phyloP scores from a whole-genome alignment of 2,113 vertebrate species.

The Cyanoramphus novaezelandiae region DNA sequence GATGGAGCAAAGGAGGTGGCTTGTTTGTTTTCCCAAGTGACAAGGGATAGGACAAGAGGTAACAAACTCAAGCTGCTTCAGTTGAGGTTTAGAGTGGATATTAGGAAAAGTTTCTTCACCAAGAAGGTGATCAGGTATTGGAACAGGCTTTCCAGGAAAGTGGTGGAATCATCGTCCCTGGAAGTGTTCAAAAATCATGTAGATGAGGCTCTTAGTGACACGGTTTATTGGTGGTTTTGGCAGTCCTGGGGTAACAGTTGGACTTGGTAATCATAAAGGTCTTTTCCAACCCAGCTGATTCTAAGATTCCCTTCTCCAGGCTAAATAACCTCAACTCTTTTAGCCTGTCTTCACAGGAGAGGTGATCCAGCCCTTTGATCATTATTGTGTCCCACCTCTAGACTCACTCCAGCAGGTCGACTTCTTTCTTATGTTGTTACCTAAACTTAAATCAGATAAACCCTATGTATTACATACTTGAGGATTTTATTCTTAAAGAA shows the following conservation, averaged over 20 bases:
- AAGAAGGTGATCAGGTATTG: not conserved
- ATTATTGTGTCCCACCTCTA: not conserved
- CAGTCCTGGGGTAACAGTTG: not conserved
- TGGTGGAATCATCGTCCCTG: not conserved
- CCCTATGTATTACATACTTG: too few species aligned
- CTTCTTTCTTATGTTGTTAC: not conserved
- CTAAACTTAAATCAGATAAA: not conserved
- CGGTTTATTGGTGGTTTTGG: not conserved
- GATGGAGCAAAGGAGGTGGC: not conserved
- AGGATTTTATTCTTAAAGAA: not conserved
- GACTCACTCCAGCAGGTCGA: not conserved
- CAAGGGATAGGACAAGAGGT: not conserved
- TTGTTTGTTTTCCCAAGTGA: not conserved
- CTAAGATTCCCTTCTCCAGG: not conserved
- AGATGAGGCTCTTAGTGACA: not conserved
- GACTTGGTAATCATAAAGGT: not conserved
- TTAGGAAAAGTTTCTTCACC: not conserved
- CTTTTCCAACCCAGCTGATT: not conserved
- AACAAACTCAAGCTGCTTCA: not conserved
- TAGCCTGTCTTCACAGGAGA: not conserved
- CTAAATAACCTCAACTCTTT: not conserved
- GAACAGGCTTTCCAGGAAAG: not conserved
- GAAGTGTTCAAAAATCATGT: not conserved
- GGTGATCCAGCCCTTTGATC: not conserved
- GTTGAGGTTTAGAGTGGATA: not conserved